Percentiles rank a stretch among this genome's conserved stretches.
These are phyloP conservation scores for Leguminivora glycinivorella DNA, from an alignment of 1,140 invertebrate species.

Conservation along the genomic window DNA sequence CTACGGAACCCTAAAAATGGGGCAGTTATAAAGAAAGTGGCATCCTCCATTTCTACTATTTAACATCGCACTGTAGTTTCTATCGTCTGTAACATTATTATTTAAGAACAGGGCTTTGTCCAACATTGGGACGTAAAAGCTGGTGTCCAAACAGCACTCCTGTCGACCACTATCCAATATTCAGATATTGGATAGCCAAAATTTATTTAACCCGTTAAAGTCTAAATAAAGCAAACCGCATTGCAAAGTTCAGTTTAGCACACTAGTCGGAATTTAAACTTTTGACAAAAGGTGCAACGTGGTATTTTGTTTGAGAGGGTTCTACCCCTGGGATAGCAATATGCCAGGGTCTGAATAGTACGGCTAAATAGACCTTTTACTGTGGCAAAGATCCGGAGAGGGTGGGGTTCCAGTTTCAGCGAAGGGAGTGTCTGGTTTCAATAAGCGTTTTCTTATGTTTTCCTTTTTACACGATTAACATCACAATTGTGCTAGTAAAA, in stretches of 20 bases:
- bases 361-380: slow-evolving; percentile 6
- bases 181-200: not conserved
- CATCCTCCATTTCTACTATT: too few species aligned
- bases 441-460: too few species aligned
- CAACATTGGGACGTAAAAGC: too few species aligned
- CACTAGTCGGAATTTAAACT: not conserved
- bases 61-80: too few species aligned
- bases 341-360: not conserved
- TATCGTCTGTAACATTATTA: too few species aligned
- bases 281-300: not conserved
- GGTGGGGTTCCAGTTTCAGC: not conserved
- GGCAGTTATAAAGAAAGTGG: too few species aligned
- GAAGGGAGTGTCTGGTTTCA: too few species aligned
- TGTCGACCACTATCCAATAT: not conserved
- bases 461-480: too few species aligned
- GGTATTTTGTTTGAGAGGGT: not conserved
- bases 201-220: not conserved
- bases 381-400: not conserved
- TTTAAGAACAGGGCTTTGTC: too few species aligned
- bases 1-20: too few species aligned
- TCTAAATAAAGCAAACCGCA: not conserved
- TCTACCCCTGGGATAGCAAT: not conserved
- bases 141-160: too few species aligned
- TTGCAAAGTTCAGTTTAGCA: not conserved
- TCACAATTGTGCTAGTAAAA: too few species aligned